phyloP scores from a whole-genome alignment of 2,888 invertebrate species.

The Steinernema hermaphroditum region DNA sequence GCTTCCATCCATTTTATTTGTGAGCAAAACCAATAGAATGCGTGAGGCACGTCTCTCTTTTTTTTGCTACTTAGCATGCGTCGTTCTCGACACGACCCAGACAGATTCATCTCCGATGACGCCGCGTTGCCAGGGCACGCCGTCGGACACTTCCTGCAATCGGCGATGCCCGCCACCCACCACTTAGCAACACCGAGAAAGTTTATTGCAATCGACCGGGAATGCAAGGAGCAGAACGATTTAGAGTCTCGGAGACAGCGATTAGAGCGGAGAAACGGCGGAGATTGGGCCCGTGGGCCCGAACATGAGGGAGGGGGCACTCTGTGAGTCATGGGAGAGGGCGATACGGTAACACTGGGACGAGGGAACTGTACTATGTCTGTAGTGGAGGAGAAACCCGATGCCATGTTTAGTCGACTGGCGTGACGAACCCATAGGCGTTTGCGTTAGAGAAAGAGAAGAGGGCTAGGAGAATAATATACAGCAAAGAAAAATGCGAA shows the following conservation, averaged over 20 bases:
- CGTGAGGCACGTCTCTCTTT: too few relatives aligned
- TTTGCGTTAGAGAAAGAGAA: conserved; percentile 1
- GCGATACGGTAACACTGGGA: conserved; percentile 9
- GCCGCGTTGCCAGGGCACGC: too few relatives aligned
- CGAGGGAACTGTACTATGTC: not conserved
- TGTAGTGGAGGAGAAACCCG: too few relatives aligned
- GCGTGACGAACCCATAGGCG: conserved; percentile 29
- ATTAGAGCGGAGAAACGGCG: conserved; percentile 1
- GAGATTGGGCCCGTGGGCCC: not conserved
- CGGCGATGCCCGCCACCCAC: too few relatives aligned
- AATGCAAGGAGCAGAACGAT: conserved; percentile 18
- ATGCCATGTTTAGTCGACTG: conserved; percentile 24
- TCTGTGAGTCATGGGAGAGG: conserved; percentile 16
- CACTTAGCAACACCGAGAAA: conserved; percentile 8
- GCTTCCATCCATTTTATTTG: too few relatives aligned
- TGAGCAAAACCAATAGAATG: too few relatives aligned
- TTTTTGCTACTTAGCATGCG: too few relatives aligned
- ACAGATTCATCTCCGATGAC: too few relatives aligned
- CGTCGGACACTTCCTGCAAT: too few relatives aligned
- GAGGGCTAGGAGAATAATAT: conserved; percentile 18
- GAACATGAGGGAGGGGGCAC: not conserved
- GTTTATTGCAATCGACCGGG: conserved; percentile 30
- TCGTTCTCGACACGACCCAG: too few relatives aligned
- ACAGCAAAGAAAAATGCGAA: conserved; percentile 10
- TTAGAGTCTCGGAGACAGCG: conserved; percentile 18